Evolutionary conservation across 2,888 invertebrate species (phyloP).

Genomic region (Lithophane semibrunnea): DNA sequence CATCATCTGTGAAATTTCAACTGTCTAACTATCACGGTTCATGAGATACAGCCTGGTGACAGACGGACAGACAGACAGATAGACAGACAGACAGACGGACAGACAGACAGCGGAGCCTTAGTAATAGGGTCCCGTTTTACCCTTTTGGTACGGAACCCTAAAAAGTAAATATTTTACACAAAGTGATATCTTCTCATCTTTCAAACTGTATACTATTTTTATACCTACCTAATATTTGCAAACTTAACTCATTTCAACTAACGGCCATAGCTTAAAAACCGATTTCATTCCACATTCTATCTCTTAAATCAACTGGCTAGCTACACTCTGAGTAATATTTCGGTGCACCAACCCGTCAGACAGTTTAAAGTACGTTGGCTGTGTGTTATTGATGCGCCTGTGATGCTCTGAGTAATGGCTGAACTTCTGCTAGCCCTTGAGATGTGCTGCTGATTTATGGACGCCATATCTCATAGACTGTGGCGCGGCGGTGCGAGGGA

Average conservation of each 20-base stretch:
- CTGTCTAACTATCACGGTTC: too few species aligned
- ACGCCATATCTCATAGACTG: slow-evolving; percentile 72
- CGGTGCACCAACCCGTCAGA: slow-evolving; percentile 34
- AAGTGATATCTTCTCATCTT: neutral
- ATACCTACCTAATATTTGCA: neutral
- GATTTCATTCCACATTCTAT: slow-evolving; percentile 6
- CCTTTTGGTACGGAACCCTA: too few species aligned
- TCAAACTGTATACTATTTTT: too few species aligned
- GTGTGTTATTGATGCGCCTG: slow-evolving; percentile 49
- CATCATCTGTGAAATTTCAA: too few species aligned
- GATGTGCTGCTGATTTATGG: slow-evolving; percentile 74
- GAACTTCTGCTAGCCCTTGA: slow-evolving; percentile 64
- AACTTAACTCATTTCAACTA: neutral
- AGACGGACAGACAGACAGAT: too few species aligned
- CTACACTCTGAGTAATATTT: slow-evolving; percentile 26
- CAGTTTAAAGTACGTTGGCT: slow-evolving; percentile 44
- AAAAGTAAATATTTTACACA: neutral
- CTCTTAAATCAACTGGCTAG: slow-evolving; percentile 16
- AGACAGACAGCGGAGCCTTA: too few species aligned
- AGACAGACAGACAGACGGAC: too few species aligned
- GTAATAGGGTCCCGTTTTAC: too few species aligned
- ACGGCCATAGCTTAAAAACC: neutral
- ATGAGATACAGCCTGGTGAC: too few species aligned
- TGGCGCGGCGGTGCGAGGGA: slow-evolving; percentile 39
- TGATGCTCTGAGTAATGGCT: slow-evolving; percentile 60